Evolutionary conservation across 2,888 invertebrate genomes (phyloP).

Genomic region (Drosophila kambysellisi): DNA sequence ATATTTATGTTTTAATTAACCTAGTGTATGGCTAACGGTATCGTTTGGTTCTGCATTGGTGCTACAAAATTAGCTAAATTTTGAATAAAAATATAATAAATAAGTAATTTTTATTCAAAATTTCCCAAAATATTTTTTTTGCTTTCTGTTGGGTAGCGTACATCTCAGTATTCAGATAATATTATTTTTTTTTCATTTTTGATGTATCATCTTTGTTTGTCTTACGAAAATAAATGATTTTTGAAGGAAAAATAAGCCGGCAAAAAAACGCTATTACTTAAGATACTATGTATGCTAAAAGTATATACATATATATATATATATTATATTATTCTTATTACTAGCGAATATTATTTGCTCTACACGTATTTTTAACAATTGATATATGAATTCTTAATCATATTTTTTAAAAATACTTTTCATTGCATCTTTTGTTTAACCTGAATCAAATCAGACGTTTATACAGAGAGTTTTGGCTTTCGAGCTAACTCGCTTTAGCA

Average conservation of each 20-base stretch:
- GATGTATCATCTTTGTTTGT: not conserved
- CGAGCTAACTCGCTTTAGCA: not conserved
- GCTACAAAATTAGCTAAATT: too few species aligned
- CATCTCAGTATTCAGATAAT: not conserved
- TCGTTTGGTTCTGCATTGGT: not conserved
- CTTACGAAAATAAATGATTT: not conserved
- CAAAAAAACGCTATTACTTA: not conserved
- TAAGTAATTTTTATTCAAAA: not conserved
- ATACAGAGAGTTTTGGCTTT: constrained; percentile 21
- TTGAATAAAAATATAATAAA: too few species aligned
- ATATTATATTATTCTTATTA: not conserved
- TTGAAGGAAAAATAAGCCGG: not conserved
- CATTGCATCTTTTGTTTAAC: not conserved
- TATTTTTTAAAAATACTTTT: not conserved
- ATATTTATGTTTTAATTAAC: not conserved
- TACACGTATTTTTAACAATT: not conserved
- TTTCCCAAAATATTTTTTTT: not conserved
- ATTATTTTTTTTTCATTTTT: too few species aligned
- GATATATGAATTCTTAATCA: not conserved
- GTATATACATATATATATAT: not conserved
- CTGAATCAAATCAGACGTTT: not conserved
- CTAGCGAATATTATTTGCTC: not conserved
- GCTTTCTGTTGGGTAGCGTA: not conserved
- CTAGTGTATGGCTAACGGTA: too few species aligned
- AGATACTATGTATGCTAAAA: not conserved